Conservation (phyloP, 2,797 vertebrate species). For the Anabas testudineus region DNA sequence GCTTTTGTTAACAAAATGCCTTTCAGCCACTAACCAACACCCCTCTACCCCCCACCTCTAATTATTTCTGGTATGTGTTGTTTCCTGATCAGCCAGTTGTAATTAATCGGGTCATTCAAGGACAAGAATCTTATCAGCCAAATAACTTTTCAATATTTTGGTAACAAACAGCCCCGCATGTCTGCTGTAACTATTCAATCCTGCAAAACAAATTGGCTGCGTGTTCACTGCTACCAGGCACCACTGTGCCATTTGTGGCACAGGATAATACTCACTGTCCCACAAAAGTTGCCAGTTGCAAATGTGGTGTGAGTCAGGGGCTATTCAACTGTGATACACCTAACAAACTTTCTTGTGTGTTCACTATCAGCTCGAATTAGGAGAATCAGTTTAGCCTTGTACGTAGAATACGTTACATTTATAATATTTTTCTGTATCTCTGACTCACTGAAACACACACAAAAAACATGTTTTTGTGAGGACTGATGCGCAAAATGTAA, state of each 20-base stretch:
- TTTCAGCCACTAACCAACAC: slow-evolving; percentile 14
- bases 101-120: slow-evolving; percentile 48
- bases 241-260: slow-evolving; percentile 31
- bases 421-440: neutral
- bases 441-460: slow-evolving; percentile 16
- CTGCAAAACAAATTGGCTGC: slow-evolving; percentile 21
- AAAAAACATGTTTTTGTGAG: neutral
- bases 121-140: slow-evolving; percentile 34
- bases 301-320: neutral
- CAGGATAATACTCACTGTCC: slow-evolving; percentile 37
- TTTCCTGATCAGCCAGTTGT: slow-evolving; percentile 31
- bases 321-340: neutral
- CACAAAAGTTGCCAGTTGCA: neutral
- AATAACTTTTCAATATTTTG: slow-evolving; percentile 29
- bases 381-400: neutral
- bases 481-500: neutral
- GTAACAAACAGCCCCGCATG: slow-evolving; percentile 18
- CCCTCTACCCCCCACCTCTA: neutral
- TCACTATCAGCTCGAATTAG: slow-evolving; percentile 2
- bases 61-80: slow-evolving; percentile 32
- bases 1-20: slow-evolving; percentile 18
- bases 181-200: slow-evolving; percentile 11
- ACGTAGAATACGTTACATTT: neutral
- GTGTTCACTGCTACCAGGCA: slow-evolving; percentile 29
- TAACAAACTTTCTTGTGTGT: slow-evolving; percentile 12